Percentiles rank a stretch among this genome's conserved stretches.
phyloP scores from a whole-genome alignment of 2,113 vertebrate genomes.

The Pomatorhinus ruficollis region DNA sequence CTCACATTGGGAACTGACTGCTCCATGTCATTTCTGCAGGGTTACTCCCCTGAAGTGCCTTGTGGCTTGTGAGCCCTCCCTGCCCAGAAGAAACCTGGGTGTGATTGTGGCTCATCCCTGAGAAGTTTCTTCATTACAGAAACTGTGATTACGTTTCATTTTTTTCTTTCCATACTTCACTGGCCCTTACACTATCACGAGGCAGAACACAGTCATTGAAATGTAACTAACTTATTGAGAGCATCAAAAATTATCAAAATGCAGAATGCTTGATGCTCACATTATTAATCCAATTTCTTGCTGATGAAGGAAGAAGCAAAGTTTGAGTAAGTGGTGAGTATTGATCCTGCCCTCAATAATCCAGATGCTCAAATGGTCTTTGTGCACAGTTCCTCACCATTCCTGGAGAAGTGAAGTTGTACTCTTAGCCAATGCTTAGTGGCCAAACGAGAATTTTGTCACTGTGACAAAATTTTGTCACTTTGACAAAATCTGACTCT shows the following conservation, averaged over 20 bases:
- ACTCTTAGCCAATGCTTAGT: neutral
- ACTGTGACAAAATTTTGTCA: neutral
- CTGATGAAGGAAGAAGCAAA: neutral
- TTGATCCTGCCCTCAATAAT: neutral
- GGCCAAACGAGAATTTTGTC: neutral
- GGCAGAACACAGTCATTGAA: neutral
- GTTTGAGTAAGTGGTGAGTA: neutral
- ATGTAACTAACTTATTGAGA: neutral
- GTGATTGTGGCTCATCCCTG: neutral
- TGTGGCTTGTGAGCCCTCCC: neutral
- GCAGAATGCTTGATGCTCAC: neutral
- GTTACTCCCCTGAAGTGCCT: neutral
- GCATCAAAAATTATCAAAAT: neutral
- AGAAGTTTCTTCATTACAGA: neutral
- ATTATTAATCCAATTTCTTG: neutral
- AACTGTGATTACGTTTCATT: neutral
- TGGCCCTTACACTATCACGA: neutral
- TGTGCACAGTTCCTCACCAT: neutral
- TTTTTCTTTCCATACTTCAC: neutral
- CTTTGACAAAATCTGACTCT: neutral
- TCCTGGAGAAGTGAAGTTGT: neutral
- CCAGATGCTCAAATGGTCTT: neutral
- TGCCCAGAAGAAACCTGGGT: neutral
- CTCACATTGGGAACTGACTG: neutral
- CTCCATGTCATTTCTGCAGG: neutral